phyloP scores from a whole-genome alignment of 2,888 invertebrate genomes.

The Scaeva pyrastri region DNA sequence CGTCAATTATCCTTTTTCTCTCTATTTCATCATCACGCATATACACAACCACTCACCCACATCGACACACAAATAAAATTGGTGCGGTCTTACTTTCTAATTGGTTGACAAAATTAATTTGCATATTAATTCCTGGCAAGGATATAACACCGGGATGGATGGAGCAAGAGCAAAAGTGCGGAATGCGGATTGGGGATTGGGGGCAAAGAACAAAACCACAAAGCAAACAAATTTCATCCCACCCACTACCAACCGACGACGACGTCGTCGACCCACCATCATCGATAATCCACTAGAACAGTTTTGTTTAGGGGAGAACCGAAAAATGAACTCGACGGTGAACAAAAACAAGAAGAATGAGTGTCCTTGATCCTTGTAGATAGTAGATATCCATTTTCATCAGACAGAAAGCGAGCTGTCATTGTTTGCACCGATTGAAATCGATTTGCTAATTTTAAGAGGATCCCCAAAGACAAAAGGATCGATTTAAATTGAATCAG shows the following conservation, averaged over 20 bases:
- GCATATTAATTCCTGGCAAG: constrained; percentile 74
- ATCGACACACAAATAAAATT: constrained; percentile 30
- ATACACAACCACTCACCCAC: constrained; percentile 44
- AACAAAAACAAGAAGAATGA: not conserved
- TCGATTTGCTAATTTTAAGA: constrained; percentile 72
- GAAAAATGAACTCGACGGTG: not conserved
- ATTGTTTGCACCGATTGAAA: constrained; percentile 65
- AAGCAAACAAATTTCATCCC: constrained; percentile 63
- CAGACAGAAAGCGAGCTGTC: constrained; percentile 40
- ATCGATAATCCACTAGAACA: constrained; percentile 55
- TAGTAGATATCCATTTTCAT: constrained; percentile 39
- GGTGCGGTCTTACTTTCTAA: constrained; percentile 72
- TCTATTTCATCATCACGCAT: constrained; percentile 69
- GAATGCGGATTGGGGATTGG: not conserved
- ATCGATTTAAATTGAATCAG: constrained; percentile 74
- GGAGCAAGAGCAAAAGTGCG: not conserved
- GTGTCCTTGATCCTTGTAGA: constrained; percentile 33
- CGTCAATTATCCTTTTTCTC: constrained; percentile 67
- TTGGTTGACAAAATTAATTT: constrained; percentile 76
- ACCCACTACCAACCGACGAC: too few species aligned
- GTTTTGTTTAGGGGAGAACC: not conserved
- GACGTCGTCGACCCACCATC: constrained; percentile 35
- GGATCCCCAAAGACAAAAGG: constrained; percentile 69
- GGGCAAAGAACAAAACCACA: constrained; percentile 61
- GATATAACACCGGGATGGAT: constrained; percentile 29